Base-by-base conservation (phyloP, 2,797 vertebrate species). In the Podargus strigoides region DNA sequence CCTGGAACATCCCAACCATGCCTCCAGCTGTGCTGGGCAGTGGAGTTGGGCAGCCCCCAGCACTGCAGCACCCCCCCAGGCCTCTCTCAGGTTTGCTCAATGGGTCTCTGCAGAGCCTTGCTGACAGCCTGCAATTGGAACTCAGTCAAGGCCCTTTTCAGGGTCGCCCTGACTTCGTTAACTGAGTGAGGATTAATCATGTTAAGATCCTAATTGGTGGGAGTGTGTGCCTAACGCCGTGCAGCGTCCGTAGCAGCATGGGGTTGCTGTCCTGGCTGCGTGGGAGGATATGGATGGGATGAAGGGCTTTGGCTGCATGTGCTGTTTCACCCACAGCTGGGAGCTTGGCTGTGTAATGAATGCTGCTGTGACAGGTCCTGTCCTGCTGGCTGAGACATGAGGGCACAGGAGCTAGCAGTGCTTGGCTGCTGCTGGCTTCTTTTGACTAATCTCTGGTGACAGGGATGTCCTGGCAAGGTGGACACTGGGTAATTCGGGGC, bases 381-480 rank as follows among this genome's bases (percentile, higher is more conserved):
- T 67, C 55, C 73, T 69, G 59, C 67, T 88, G 3, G 0, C 62
- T 32, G 74, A 56, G 56, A 60, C 44, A 13, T 0, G 6, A 32
- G 8, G 1, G 69, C 85, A 85, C 75, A 83, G 87, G 49, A 85
- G 69, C 85, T 77, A 6, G 76, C 78, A 34, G 80, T 73, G 4
- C 59, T 68, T 19, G 56, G 39, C 73, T 78, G 32, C 73, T 78
- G 32, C 66, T 95, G 39, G 55, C 79, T 82, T 49, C 3, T 0
- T n/a, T 86, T 79, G 34, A 68, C 79, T 93, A 10, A 94, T 91
- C 73, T 69, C 63, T 91, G 52, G 5, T 93, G 95, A 79, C 87
- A 86, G 87, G 49, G 44, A 67, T 90, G 87, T 44, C 74, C 82
- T 67, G 59, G 63, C 89, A 58, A 15, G 9, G 44, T 74, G 73